Evolutionary conservation across 2,113 vertebrate species (phyloP).

Genomic region (Oryzias curvinotus): DNA sequence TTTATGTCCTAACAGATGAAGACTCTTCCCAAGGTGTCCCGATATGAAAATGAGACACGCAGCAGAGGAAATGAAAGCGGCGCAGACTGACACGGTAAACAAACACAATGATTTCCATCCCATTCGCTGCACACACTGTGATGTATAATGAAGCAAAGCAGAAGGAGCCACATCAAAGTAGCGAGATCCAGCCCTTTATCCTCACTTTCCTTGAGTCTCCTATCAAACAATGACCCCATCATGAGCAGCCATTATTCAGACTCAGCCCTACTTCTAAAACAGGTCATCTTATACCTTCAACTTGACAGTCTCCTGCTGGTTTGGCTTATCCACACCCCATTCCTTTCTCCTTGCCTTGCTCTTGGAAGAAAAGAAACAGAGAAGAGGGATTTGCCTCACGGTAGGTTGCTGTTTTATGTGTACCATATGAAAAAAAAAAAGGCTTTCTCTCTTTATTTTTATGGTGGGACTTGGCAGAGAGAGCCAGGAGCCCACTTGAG

Average conservation of each 20-base stretch:
- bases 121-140: background rate
- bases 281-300: conserved; percentile 70
- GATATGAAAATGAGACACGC: background rate
- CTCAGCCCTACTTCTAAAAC: conserved; percentile 46
- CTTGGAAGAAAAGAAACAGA: conserved; percentile 69
- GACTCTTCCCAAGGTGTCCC: background rate
- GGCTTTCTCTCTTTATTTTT: conserved; percentile 37
- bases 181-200: conserved; percentile 25
- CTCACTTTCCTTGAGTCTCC: conserved; percentile 28
- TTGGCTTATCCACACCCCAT: conserved; percentile 70
- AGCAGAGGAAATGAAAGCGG: background rate
- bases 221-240: conserved; percentile 61
- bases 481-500: conserved; percentile 70
- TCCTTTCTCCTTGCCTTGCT: conserved; percentile 69
- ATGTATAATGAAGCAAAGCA: conserved; percentile 17
- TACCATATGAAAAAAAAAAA: conserved; percentile 63
- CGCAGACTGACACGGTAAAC: conserved; percentile 3
- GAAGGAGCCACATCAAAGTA: conserved; percentile 36
- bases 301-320: conserved; percentile 73
- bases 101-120: background rate
- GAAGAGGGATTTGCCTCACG: conserved; percentile 73
- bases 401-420: conserved; percentile 73
- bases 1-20: too few relatives aligned
- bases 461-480: conserved; percentile 58
- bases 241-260: conserved; percentile 55